Base-by-base conservation (phyloP, 2,113 vertebrate species). In the Bufo gargarizans region DNA sequence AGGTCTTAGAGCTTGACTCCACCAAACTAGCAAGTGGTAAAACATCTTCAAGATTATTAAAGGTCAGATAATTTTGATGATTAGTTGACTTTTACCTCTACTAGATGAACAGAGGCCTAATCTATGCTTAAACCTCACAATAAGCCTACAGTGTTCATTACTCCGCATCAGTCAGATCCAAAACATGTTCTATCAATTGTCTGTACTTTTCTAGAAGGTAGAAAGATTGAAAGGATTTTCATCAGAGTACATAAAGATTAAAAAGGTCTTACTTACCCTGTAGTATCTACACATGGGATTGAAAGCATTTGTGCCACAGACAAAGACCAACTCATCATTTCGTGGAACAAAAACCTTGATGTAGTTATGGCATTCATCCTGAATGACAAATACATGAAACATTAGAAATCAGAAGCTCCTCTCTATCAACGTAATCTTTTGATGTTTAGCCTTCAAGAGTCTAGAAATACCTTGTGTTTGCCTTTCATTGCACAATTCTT, bases 281-380 rank as follows among this genome's bases (percentile, higher is more conserved):
- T 99, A 99, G 94, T 99, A 99, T 94, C 98, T 95, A 94, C 98
- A 99, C 97, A 98, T 98, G 13, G 98, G 98, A 93, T 99, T 99
- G 93, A 99, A 99, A 3, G 97, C 97, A 56, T 99, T 99, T 90
- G 98, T 99, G 43, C 98, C 98, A 77, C 98, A 99, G 90, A 99
- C 98, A 93, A 99, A 99, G 77, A 98, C 97, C 93, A 99, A 96
- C 91, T 99, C 98, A 16, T 99, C 97, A 0, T 97, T 99, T 94
- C 98, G 96, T 89, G 98, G 98, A 90, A 99, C 97, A 92, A 99
- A 96, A 77, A 99, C 98, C 95, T 99, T 99, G 93, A 99, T 99
- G 91, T 99, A 99, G 93, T 99, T 99, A 95, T 99, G 98, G 94
- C 98, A 99, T 94, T 99, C 98, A 45, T 99, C 98, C 98, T 99